Evolutionary conservation across 2,797 vertebrate species (phyloP).

Genomic region (Microctenopoma stevenorrisi): DNA sequence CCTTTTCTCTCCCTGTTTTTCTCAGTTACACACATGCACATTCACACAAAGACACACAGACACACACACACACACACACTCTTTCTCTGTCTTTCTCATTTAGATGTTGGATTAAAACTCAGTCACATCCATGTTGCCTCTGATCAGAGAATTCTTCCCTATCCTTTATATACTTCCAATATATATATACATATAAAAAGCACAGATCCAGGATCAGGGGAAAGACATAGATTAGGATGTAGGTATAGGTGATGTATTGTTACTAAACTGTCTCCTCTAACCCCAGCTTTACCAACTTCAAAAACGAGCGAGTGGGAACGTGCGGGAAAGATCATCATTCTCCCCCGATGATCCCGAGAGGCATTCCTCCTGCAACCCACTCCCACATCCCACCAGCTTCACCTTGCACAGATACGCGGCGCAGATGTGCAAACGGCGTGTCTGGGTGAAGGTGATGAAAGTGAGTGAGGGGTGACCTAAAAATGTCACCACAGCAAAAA

Average conservation of each 20-base stretch:
- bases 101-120: conserved; percentile 59
- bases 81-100: conserved; percentile 4
- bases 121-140: conserved; percentile 20
- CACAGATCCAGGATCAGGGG: conserved; percentile 24
- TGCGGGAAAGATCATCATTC: conserved; percentile 51
- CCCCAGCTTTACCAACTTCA: conserved; percentile 56
- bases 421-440: conserved; percentile 41
- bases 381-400: conserved; percentile 52
- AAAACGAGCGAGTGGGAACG: conserved; percentile 56
- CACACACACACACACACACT: not conserved
- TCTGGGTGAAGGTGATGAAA: conserved; percentile 65
- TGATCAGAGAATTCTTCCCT: conserved; percentile 45
- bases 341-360: conserved; percentile 52
- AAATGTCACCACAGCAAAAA: conserved; percentile 73
- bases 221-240: not conserved
- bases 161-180: not conserved
- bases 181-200: not conserved
- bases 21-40: conserved; percentile 7
- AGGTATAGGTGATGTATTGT: conserved; percentile 31
- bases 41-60: not conserved
- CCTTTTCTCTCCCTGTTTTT: conserved; percentile 23
- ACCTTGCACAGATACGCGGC: conserved; percentile 27
- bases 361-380: conserved; percentile 55
- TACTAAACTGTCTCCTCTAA: conserved; percentile 43
- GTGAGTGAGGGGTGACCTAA: conserved; percentile 78